Base-by-base conservation (phyloP, 2,888 invertebrate genomes). In the Fragum sueziense region DNA sequence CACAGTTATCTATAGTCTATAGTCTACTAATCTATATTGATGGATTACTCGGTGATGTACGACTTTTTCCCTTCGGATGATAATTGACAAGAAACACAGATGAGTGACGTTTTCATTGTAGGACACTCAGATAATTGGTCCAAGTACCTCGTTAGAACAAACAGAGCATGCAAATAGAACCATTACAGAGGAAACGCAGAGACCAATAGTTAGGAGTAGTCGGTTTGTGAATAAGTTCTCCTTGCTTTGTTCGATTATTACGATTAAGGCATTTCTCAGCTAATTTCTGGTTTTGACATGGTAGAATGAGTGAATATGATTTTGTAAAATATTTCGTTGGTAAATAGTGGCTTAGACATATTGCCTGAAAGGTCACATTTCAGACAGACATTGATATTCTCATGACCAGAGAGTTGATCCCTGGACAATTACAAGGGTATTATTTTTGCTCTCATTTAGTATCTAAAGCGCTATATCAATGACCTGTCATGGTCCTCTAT, bases 51-150 rank as follows among this genome's bases (percentile, higher is more conserved):
- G n/a, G n/a, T n/a, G n/a, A n/a, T n/a, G n/a, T n/a, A n/a, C n/a
- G n/a, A n/a, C n/a, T n/a, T n/a, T n/a, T n/a, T n/a, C n/a, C n/a
- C n/a, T n/a, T n/a, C n/a, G n/a, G n/a, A n/a, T n/a, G 61, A 61
- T 33, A 61, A 61, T 29, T 61, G 61, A 61, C 61, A 61, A 33
- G n/a, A 17, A 33, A 33, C 27, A 29, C 33, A 61, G 20, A 61
- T 33, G 33, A 61, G 61, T 61, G 61, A 33, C 61, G 33, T 61
- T 33, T 61, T 33, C 33, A 61, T 61, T 33, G 61, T 61, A 31
- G 27, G 29, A 61, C 31, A n/a, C 20, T 3, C 33, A 3, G 14
- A 61, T 61, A 61, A 61, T 61, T 61, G 61, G 61, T 61, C 31
- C 20, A 27, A 61, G 20, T 33, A 17, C 61, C 25, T 31, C 33